Evolutionary conservation across 1,140 invertebrate species (phyloP).

Genomic region (Diachasmimorpha longicaudata): DNA sequence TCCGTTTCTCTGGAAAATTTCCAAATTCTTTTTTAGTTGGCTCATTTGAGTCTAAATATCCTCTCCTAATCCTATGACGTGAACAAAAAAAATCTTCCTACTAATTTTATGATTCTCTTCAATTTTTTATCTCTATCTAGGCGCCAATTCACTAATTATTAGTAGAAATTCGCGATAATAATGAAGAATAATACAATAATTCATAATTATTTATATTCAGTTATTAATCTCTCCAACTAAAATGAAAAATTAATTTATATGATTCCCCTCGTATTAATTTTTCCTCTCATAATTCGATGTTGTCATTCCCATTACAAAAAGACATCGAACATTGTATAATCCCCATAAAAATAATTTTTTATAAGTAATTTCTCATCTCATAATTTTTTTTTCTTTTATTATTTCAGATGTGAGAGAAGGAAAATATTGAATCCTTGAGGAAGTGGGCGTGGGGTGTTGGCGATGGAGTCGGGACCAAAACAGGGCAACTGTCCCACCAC

Average conservation of each 20-base stretch:
- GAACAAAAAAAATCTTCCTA: neutral
- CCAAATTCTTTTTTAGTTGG: too few species aligned
- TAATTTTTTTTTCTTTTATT: too few species aligned
- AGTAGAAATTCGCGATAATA: conserved; percentile 15
- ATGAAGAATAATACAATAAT: conserved; percentile 53
- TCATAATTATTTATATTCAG: conserved; percentile 40
- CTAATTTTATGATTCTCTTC: conserved; percentile 8
- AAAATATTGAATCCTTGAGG: conserved; percentile 41
- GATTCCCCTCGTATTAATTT: conserved; percentile 9
- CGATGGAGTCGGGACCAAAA: conserved; percentile 58
- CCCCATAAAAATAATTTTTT: too few species aligned
- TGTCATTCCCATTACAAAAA: neutral
- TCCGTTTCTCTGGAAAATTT: too few species aligned
- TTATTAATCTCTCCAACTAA: conserved; percentile 19
- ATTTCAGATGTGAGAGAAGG: conserved; percentile 56
- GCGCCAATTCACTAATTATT: conserved; percentile 51
- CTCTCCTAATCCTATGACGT: too few species aligned
- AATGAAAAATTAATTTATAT: neutral
- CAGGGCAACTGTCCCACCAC: conserved; percentile 42
- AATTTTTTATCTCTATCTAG: conserved; percentile 38
- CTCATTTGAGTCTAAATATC: too few species aligned
- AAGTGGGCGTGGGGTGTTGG: conserved; percentile 50
- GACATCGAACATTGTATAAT: too few species aligned
- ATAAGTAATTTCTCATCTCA: too few species aligned
- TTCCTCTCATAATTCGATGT: neutral